A percentile compares a stretch with the other conserved stretches of the same genome.
Conservation (phyloP, 2,888 invertebrate genomes). For the Spodoptera exigua region DNA sequence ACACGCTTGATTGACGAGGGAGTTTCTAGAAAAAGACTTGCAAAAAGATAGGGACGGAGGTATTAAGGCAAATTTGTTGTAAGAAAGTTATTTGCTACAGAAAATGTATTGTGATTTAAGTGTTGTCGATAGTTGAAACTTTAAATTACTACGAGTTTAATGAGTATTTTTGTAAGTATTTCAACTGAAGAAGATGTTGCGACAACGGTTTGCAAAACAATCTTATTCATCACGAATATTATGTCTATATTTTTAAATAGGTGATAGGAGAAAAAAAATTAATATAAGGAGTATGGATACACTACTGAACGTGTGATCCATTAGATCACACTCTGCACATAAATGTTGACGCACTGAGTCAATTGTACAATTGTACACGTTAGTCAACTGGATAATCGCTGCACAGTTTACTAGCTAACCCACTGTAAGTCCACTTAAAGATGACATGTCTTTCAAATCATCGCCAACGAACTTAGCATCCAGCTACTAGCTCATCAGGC, state of each 20-base stretch:
- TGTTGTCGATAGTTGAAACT: too few species aligned
- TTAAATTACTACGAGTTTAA: too few species aligned
- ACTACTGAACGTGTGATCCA: neutral
- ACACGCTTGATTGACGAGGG: constrained; percentile 25
- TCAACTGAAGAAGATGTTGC: too few species aligned
- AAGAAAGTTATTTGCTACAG: too few species aligned
- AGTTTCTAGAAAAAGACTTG: constrained; percentile 1
- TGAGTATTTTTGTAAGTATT: too few species aligned
- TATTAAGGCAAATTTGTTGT: too few species aligned
- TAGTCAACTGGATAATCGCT: constrained; percentile 40
- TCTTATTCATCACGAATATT: too few species aligned
- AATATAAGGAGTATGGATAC: too few species aligned
- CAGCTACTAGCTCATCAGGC: neutral
- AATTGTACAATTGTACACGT: constrained; percentile 20
- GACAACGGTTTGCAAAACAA: too few species aligned
- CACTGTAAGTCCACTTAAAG: neutral
- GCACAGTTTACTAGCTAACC: neutral
- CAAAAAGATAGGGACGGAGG: neutral
- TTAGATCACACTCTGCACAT: constrained; percentile 20
- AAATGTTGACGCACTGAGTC: constrained; percentile 11
- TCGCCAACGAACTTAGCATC: neutral
- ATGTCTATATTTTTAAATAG: too few species aligned
- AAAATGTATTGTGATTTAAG: too few species aligned
- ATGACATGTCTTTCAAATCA: neutral
- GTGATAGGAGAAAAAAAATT: too few species aligned